phyloP scores from a whole-genome alignment of 2,113 vertebrate genomes.

The Macrotus californicus region DNA sequence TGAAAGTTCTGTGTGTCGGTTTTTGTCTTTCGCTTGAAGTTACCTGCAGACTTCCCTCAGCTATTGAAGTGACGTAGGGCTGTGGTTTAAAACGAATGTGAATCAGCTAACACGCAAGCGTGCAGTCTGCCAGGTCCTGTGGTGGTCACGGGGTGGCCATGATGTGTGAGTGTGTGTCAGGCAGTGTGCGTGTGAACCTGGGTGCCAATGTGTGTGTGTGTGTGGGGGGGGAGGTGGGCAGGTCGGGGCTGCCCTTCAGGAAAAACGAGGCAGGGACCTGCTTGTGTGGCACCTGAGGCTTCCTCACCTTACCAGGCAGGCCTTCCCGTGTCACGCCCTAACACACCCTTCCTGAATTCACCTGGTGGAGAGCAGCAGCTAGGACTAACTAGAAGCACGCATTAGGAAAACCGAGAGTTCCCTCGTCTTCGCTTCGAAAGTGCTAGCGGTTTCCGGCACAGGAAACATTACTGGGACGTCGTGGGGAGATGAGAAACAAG shows the following conservation, averaged over 20 bases:
- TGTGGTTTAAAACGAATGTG: not conserved
- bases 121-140: not conserved
- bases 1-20: not conserved
- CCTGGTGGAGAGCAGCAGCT: not conserved
- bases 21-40: not conserved
- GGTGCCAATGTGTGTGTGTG: not conserved
- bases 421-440: not conserved
- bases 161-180: not conserved
- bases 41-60: not conserved
- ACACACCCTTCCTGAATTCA: not conserved
- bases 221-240: not conserved
- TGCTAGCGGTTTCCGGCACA: fast-evolving
- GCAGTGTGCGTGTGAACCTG: not conserved
- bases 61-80: not conserved
- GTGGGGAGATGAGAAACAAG: not conserved
- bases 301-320: not conserved
- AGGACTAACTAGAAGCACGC: not conserved
- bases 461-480: fast-evolving
- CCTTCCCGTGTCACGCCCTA: not conserved
- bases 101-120: not conserved
- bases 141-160: no score
- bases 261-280: not conserved
- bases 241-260: not conserved
- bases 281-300: fast-evolving
- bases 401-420: not conserved